A percentile compares a stretch with the other conserved stretches of the same genome.
phyloP scores from a whole-genome alignment of 2,888 invertebrate genomes.

The Micoletzkya japonica region DNA sequence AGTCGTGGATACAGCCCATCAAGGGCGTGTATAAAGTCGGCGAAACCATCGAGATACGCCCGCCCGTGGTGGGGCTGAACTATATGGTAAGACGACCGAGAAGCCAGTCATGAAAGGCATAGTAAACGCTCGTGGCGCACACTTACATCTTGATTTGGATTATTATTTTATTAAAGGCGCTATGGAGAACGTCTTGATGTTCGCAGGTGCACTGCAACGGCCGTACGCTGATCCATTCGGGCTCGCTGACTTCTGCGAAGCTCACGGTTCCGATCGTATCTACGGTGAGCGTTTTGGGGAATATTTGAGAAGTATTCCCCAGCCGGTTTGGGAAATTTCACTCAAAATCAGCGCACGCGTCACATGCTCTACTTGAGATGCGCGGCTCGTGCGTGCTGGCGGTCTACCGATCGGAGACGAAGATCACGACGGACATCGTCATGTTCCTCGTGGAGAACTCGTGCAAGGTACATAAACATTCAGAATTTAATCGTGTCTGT shows the following conservation, averaged over 20 bases:
- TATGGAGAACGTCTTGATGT: neutral
- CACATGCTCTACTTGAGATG: conserved; percentile 22
- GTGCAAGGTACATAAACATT: conserved; percentile 28
- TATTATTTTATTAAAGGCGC: neutral
- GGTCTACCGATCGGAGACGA: conserved; percentile 31
- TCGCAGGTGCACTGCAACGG: conserved; percentile 17
- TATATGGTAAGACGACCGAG: neutral
- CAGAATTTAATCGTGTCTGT: neutral
- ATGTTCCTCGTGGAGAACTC: conserved; percentile 38
- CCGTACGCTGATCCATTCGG: neutral
- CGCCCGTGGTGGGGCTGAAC: neutral
- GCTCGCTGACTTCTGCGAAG: neutral
- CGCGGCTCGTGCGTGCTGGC: conserved; percentile 37
- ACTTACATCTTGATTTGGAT: neutral
- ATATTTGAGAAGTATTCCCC: neutral
- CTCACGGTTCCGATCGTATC: neutral
- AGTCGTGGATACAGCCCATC: conserved; percentile 9
- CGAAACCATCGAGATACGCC: neutral
- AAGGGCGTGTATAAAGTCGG: conserved; percentile 11
- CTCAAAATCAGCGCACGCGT: neutral
- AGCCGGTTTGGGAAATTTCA: neutral
- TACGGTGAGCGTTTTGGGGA: too few relatives aligned
- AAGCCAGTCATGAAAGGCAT: neutral
- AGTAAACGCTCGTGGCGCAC: too few relatives aligned
- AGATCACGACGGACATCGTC: conserved; percentile 33